Percentiles rank a stretch among this genome's conserved stretches.
phyloP scores from a whole-genome alignment of 2,113 vertebrate species.

The Indicator maculatus region DNA sequence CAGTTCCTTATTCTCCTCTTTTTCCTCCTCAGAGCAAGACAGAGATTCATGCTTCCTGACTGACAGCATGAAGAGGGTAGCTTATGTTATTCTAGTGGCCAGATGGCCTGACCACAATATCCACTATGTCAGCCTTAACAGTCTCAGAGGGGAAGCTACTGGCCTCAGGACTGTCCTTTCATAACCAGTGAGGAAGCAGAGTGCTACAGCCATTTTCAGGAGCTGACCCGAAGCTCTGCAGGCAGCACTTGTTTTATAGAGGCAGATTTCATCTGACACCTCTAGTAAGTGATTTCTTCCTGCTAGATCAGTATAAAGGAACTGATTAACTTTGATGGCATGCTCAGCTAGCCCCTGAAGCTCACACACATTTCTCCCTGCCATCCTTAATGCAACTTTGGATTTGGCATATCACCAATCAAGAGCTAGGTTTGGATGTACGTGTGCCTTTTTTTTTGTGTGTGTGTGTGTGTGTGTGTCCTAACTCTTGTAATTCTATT shows the following conservation, averaged over 20 bases:
- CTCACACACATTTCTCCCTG: rapidly evolving
- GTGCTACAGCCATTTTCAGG: background rate
- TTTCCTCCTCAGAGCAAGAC: background rate
- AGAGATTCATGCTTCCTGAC: background rate
- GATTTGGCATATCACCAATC: rapidly evolving
- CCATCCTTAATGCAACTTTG: background rate
- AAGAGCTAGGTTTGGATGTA: background rate
- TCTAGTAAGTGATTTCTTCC: background rate
- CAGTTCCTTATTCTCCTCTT: background rate
- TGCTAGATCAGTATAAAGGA: background rate
- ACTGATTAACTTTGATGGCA: rapidly evolving
- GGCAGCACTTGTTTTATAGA: background rate
- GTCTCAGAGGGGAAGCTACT: background rate
- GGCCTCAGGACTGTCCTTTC: background rate
- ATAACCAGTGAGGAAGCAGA: background rate
- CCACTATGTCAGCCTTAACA: background rate
- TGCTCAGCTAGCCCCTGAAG: background rate
- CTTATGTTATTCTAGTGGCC: background rate
- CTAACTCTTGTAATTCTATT: background rate
- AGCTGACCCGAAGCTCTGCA: background rate
- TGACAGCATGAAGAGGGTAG: background rate
- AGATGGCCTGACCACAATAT: background rate
- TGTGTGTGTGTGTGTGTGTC: too few relatives aligned
- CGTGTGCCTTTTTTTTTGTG: background rate
- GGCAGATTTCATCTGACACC: background rate